These are phyloP conservation scores for Diogma glabrata DNA, from an alignment of 2,888 invertebrate genomes.

Conservation along the genomic window DNA sequence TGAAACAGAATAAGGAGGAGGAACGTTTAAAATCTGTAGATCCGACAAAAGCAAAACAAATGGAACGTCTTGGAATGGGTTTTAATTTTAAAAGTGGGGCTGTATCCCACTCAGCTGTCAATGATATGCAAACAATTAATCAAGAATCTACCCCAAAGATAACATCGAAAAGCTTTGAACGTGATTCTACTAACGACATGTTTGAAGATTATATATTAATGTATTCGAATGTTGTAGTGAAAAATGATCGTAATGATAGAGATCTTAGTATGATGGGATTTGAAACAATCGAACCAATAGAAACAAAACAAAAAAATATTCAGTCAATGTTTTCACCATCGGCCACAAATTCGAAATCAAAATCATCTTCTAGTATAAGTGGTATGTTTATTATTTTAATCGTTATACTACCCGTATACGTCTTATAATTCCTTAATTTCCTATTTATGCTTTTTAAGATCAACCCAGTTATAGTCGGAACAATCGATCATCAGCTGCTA, in stretches of 20 bases:
- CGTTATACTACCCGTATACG: too few relatives aligned
- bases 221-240: conserved; percentile 5
- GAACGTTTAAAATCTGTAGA: conserved; percentile 60
- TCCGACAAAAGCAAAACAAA: conserved; percentile 74
- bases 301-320: conserved; percentile 30
- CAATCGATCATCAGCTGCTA: conserved; percentile 13
- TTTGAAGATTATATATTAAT: conserved; percentile 29
- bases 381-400: too few relatives aligned
- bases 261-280: conserved; percentile 34
- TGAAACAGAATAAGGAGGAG: conserved; percentile 58
- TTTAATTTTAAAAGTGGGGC: conserved; percentile 42
- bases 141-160: conserved; percentile 55
- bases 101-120: conserved; percentile 74
- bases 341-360: not conserved
- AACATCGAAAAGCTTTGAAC: conserved; percentile 35
- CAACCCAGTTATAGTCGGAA: conserved; percentile 6
- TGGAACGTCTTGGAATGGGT: conserved; percentile 92
- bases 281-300: conserved; percentile 35
- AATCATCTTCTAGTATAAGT: conserved; percentile 4
- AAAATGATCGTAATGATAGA: conserved; percentile 28
- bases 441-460: too few relatives aligned
- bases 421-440: too few relatives aligned
- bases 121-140: conserved; percentile 84
- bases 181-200: conserved; percentile 25
- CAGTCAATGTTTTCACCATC: conserved; percentile 31